These are phyloP conservation scores for Bubo bubo DNA, from an alignment of 2,113 vertebrate genomes.

Conservation along the genomic window DNA sequence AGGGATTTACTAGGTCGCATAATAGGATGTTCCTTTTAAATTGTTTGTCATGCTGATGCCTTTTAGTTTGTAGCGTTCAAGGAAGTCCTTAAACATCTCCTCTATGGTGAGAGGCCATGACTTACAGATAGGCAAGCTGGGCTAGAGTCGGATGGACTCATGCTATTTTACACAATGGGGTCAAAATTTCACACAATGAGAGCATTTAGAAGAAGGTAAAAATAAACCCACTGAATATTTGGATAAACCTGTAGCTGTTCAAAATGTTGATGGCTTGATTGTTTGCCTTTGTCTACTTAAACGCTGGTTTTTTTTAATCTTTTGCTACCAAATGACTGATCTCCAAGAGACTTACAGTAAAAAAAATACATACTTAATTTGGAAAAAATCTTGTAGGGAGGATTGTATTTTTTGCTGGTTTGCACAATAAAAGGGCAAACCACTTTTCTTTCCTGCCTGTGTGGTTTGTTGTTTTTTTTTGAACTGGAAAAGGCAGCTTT, in stretches of 20 bases:
- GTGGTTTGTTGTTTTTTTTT: neutral
- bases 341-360: neutral
- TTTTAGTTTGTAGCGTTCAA: neutral
- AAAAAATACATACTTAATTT: slow-evolving; percentile 4
- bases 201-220: neutral
- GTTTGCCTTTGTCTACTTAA: slow-evolving; percentile 34
- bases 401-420: slow-evolving; percentile 59
- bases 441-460: slow-evolving; percentile 42
- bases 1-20: neutral
- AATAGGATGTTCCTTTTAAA: accelerated
- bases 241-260: slow-evolving; percentile 9
- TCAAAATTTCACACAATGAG: neutral
- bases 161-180: neutral
- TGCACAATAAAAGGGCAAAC: slow-evolving; percentile 58
- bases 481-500: slow-evolving; percentile 46
- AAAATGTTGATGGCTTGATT: neutral
- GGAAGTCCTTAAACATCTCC: neutral
- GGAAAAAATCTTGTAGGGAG: slow-evolving; percentile 1
- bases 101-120: neutral
- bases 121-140: neutral
- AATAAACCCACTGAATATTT: neutral
- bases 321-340: slow-evolving; percentile 19
- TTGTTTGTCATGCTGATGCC: neutral
- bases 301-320: neutral
- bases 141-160: neutral